Base-by-base conservation (phyloP, 2,113 vertebrate species). In the Puffinus mauretanicus region DNA sequence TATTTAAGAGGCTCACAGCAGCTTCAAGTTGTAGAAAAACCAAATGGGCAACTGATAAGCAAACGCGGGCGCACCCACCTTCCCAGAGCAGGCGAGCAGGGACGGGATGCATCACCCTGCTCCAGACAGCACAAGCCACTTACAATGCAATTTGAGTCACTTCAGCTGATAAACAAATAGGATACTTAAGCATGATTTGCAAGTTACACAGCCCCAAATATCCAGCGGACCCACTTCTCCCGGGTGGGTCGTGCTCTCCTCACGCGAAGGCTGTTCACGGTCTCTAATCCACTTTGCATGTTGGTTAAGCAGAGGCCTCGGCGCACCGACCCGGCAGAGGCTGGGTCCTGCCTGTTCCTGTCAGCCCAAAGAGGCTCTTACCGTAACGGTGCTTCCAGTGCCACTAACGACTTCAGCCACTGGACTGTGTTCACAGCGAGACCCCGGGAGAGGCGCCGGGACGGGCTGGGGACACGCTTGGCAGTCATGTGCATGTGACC, bases 301-400 rank as follows among this genome's bases (percentile, higher is more conserved):
- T 22, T 27, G 42, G 66, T 51, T 40, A 38, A 86, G 85, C 60
- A 73, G 69, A 66, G 34, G 25, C 42, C 69, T 71, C 73, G 32
- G 83, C 40, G 36, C 36, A 19, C 6, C 0, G 1, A 46, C 34
- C 54, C 0, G 0, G 30, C 4, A 0, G 58, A 49, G 49, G n/a
- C 66, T 32, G 54, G 5, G 1, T 62, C 32, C 47, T n/a, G 65
- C 49, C 65, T 16, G 17, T 20, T 20, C 57, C 54, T 9, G 5
- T 38, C 67, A 88, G 51, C 54, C 61, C 6, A 0, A 36, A 32
- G 60, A 82, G 55, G 34, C 49, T 86, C 36, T 62, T 38, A 22
- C 36, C n/a, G 11, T 4, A 71, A 26, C 27, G 15, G 51, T 4
- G 7, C 44, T 55, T 42, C 27, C 20, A 29, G 30, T 4, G 36